These are phyloP conservation scores for Platypus cylindrus DNA, from an alignment of 2,888 invertebrate genomes.

Conservation along the genomic window DNA sequence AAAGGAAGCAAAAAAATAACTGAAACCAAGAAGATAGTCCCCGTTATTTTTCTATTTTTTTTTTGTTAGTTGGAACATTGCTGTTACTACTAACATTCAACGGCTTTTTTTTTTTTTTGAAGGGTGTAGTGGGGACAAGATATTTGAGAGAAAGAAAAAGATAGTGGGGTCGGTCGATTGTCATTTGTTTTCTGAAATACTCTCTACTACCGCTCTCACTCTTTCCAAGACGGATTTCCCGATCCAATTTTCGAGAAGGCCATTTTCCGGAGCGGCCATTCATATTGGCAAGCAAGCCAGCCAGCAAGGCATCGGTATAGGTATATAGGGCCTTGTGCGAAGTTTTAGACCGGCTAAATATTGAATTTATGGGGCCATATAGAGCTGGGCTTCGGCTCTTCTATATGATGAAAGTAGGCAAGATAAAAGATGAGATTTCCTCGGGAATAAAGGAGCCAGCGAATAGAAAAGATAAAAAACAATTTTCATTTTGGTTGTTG, in stretches of 20 bases:
- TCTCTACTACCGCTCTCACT: constrained; percentile 4
- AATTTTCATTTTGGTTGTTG: constrained; percentile 12
- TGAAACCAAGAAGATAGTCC: too few relatives aligned
- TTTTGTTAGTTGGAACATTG: too few relatives aligned
- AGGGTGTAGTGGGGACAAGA: too few relatives aligned
- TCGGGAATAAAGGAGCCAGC: constrained; percentile 9
- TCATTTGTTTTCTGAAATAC: constrained; percentile 16
- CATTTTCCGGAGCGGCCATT: constrained; percentile 23
- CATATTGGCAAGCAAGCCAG: constrained; percentile 24
- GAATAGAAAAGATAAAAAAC: constrained; percentile 12
- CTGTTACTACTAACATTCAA: too few relatives aligned
- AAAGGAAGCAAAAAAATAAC: too few relatives aligned
- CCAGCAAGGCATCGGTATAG: too few relatives aligned
- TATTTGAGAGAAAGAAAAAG: too few relatives aligned
- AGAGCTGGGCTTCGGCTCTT: constrained; percentile 13
- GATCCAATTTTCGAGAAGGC: constrained; percentile 16
- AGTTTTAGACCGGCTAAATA: constrained; percentile 29
- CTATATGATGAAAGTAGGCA: constrained; percentile 16
- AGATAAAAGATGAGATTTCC: constrained; percentile 15
- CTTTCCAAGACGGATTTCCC: constrained; percentile 13
- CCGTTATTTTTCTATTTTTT: too few relatives aligned
- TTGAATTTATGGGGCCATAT: constrained; percentile 31
- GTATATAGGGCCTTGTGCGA: constrained; percentile 12
- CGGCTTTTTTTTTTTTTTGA: too few relatives aligned
- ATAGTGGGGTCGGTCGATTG: constrained; percentile 9